Evolutionary conservation across 2,113 vertebrate species (phyloP), one percentile per base, ranked within the genome.

Genomic region (Ifrita kowaldi): DNA sequence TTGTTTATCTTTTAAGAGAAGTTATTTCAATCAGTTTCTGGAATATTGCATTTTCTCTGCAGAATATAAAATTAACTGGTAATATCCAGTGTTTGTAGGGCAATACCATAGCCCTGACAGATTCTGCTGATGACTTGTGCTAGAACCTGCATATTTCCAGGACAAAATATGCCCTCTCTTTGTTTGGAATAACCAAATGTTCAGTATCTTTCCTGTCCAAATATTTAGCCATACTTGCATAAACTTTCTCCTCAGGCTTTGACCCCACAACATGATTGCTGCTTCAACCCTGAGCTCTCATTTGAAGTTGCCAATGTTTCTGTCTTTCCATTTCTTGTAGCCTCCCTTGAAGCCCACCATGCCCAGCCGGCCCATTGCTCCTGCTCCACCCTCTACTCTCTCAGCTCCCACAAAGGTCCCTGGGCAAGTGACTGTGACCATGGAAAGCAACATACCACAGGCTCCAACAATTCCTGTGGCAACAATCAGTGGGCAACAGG

Each of bases 401-500:
- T 97, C 99, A 14, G 98, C 98, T 89, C 98, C 99, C 35, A 95
- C 99, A 17, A 99, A 99, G 96, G 99, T 99, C 94, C 98, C 99
- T 39, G 98, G 98, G 55, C 99, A 99, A 94, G 99, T 99, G 64
- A 99, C 99, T 8, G 99, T 99, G 55, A 99, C 99, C 74, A 98
- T 99, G 98, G 99, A 99, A 91, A 99, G 98, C 98, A 99, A 91
- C 89, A 99, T 99, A 47, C 98, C 99, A 71, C 98, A 99, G 87
- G 98, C 99, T 91, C 98, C 98, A 30, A 98, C 99, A 63, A 99
- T 99, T 96, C 99, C 99, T 10, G 99, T 99, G 98, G 99, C 99
- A 95, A 99, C 99, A 37, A 99, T 99, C 98, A 99, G 99, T 94
- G 98, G 99, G 91, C 99, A 99, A 86, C 99, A 99, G 99, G 99